These are phyloP conservation scores for Platorchestia sp. DNA, from an alignment of 1,140 invertebrate species.

Conservation along the genomic window DNA sequence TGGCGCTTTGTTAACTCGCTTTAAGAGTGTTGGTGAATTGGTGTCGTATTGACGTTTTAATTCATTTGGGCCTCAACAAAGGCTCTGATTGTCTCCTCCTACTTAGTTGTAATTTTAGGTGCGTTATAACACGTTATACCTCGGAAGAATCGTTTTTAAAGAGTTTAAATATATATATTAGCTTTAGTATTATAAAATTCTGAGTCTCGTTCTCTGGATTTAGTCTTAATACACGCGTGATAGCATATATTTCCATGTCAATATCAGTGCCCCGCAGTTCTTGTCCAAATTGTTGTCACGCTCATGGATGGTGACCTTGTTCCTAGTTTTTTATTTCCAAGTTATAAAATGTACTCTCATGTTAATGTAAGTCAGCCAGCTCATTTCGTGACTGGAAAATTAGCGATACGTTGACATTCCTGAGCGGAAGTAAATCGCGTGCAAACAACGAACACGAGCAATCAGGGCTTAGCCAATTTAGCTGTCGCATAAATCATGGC, in stretches of 20 bases:
- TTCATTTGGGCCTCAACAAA: neutral
- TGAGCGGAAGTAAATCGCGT: neutral
- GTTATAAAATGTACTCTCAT: neutral
- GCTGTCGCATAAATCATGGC: constrained; percentile 45
- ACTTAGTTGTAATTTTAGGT: neutral
- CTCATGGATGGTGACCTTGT: too few relatives aligned
- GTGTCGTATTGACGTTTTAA: neutral
- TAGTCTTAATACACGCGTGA: neutral
- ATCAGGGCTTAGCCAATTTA: neutral
- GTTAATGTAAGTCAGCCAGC: neutral
- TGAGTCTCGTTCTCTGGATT: neutral
- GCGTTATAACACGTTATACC: neutral
- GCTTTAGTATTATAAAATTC: too few relatives aligned
- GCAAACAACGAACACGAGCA: neutral
- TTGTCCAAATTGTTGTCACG: neutral
- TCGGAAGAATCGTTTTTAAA: too few relatives aligned
- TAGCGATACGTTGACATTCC: neutral
- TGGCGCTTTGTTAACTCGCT: neutral
- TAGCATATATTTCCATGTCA: neutral
- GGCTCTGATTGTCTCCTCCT: neutral
- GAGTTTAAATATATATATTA: too few relatives aligned
- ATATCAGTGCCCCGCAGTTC: neutral
- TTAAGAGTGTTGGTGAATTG: neutral
- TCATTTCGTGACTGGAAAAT: neutral
- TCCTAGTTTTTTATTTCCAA: neutral